A percentile compares a stretch with the other conserved stretches of the same genome.
Conservation (phyloP, 1,140 invertebrate species). For the Conus ventricosus region DNA sequence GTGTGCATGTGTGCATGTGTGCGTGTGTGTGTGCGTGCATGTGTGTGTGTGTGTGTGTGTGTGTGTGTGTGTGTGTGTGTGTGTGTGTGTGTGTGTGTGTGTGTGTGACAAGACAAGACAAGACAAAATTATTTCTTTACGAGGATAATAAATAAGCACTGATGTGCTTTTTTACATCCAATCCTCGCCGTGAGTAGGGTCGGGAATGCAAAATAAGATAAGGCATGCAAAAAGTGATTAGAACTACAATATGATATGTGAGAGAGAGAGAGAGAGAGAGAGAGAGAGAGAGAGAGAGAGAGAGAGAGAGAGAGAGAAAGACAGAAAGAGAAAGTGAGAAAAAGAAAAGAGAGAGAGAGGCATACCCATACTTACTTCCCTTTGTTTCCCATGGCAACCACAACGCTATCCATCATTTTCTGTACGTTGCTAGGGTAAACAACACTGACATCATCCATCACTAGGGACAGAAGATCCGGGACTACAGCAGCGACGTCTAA, state of each 20-base stretch:
- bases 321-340: no score
- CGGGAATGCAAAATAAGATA: no score
- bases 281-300: neutral
- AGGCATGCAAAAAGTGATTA: neutral
- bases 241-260: neutral
- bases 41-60: neutral
- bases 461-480: conserved; percentile 9
- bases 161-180: no score
- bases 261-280: neutral
- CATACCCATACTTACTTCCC: neutral
- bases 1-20: no score
- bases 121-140: neutral
- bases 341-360: no score
- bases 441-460: neutral
- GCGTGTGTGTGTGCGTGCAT: no score
- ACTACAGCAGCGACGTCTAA: conserved; percentile 6
- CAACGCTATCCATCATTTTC: neutral
- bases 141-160: neutral
- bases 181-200: no score
- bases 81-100: conserved; percentile 17
- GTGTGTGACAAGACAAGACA: neutral
- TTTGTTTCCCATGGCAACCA: conserved; percentile 11
- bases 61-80: conserved; percentile 23
- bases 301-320: neutral
- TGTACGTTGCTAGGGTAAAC: conserved; percentile 12